Percentiles rank a stretch among this genome's conserved stretches.
Conservation (phyloP, 2,888 invertebrate genomes). For the Meteorus cinctellus region DNA sequence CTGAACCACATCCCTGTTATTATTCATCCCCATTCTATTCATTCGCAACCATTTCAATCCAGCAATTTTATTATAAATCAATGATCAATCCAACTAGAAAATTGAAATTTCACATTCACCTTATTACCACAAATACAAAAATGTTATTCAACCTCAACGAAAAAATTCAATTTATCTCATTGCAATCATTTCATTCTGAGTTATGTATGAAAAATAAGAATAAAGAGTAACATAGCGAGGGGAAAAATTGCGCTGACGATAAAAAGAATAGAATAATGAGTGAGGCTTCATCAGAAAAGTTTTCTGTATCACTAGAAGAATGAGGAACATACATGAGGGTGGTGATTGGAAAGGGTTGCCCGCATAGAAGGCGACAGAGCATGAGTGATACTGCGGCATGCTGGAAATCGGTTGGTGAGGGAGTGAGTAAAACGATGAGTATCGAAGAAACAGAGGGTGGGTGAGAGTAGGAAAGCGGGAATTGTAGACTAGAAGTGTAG, state of each 20-base stretch:
- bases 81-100: too few relatives aligned
- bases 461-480: slow-evolving; percentile 18
- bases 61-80: too few relatives aligned
- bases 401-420: slow-evolving; percentile 46
- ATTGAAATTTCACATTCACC: too few relatives aligned
- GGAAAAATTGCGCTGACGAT: background rate
- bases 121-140: too few relatives aligned
- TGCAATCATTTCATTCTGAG: too few relatives aligned
- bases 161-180: too few relatives aligned
- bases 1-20: too few relatives aligned
- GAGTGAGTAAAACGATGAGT: slow-evolving; percentile 35
- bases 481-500: slow-evolving; percentile 14
- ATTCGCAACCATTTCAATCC: too few relatives aligned
- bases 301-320: slow-evolving; percentile 6
- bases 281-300: slow-evolving; percentile 30
- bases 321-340: slow-evolving; percentile 37
- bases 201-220: too few relatives aligned
- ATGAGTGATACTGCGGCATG: slow-evolving; percentile 48
- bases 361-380: slow-evolving; percentile 47
- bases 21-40: too few relatives aligned
- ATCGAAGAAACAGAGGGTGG: slow-evolving; percentile 29
- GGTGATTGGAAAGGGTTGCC: slow-evolving; percentile 47
- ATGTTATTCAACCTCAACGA: too few relatives aligned
- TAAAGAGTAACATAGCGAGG: background rate
- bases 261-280: slow-evolving; percentile 8